Conservation (phyloP, 2,888 invertebrate species). For the Cerastis leucographa region DNA sequence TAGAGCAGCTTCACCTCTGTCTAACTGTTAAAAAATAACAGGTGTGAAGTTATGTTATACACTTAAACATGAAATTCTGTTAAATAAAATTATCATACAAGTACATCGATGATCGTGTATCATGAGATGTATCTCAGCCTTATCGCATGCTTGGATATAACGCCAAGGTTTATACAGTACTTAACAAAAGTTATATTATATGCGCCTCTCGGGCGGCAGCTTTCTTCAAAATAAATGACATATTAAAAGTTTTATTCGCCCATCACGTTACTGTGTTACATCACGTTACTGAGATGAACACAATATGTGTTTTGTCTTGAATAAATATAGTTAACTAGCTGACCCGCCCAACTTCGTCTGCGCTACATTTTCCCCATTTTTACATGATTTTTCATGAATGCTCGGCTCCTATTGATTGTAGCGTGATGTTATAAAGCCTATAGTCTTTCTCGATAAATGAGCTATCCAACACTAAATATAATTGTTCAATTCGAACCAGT, state of each 20-base stretch:
- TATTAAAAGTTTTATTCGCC: conserved; percentile 62
- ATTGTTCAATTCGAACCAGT: no score
- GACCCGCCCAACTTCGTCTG: no score
- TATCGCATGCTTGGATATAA: conserved; percentile 18
- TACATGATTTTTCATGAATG: no score
- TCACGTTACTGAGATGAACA: conserved; percentile 60
- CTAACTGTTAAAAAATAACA: neutral
- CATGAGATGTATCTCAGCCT: neutral
- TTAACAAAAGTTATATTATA: conserved; percentile 32
- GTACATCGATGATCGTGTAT: neutral
- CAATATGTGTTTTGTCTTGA: conserved; percentile 58
- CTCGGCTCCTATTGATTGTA: no score
- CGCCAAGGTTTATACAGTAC: conserved; percentile 15
- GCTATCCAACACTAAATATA: no score
- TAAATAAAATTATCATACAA: neutral
- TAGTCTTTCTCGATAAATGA: no score
- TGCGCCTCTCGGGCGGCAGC: conserved; percentile 30
- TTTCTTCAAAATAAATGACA: conserved; percentile 68
- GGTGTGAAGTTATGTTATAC: neutral
- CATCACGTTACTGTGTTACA: no score
- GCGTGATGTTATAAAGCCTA: no score
- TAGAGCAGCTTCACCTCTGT: neutral
- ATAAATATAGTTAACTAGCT: conserved; percentile 64
- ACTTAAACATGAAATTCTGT: conserved; percentile 1
- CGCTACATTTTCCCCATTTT: no score